Conservation (phyloP, 2,113 vertebrate genomes). For the Macquaria ambigua region DNA sequence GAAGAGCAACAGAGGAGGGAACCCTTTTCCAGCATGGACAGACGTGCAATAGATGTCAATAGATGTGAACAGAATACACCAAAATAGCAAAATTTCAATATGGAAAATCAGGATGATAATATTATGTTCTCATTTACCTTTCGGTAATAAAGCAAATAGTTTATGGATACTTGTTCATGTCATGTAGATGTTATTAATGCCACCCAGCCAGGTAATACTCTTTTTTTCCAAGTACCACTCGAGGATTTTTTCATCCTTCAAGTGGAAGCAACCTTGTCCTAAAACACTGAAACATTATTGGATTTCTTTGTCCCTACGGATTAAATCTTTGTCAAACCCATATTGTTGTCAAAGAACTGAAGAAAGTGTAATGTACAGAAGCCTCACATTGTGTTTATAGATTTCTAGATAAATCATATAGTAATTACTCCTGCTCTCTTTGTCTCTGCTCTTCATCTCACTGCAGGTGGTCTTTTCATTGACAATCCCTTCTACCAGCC, state of each 20-base stretch:
- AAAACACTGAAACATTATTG: background rate
- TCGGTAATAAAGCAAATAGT: background rate
- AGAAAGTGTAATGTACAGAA: background rate
- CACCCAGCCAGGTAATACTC: background rate
- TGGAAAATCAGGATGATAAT: background rate
- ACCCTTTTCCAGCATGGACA: background rate
- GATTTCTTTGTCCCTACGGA: background rate
- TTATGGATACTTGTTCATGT: background rate
- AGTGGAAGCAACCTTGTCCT: background rate
- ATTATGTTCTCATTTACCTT: background rate
- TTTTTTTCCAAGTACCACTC: background rate
- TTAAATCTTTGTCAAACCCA: background rate
- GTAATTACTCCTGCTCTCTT: slow-evolving; percentile 33
- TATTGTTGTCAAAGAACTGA: background rate
- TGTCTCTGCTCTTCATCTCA: slow-evolving; percentile 78
- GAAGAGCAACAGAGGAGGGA: background rate
- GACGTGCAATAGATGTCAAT: background rate
- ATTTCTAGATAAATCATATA: background rate
- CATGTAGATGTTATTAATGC: background rate
- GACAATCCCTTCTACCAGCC: slow-evolving; percentile 99
- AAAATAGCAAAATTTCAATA: background rate
- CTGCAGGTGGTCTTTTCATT: slow-evolving; percentile 99
- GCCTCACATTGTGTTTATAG: background rate
- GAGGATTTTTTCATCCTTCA: background rate
- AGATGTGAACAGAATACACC: background rate